Evolutionary conservation across 2,113 vertebrate species (phyloP).

Genomic region (Zosterops lateralis): DNA sequence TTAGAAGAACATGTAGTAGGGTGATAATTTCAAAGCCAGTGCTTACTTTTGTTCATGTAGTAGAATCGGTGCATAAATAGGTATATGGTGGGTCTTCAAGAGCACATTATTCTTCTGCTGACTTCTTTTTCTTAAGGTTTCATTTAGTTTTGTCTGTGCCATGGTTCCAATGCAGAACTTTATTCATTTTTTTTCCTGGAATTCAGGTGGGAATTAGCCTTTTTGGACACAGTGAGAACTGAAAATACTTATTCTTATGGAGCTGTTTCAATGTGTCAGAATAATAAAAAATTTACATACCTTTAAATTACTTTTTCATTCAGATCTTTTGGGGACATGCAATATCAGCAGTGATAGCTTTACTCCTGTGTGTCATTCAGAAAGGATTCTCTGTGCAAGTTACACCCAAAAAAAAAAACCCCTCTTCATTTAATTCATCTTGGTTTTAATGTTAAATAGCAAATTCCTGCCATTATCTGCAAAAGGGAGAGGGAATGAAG

Average conservation of each 20-base stretch:
- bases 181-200: background rate
- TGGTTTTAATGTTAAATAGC: background rate
- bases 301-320: background rate
- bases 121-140: background rate
- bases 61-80: background rate
- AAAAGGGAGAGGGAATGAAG: background rate
- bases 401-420: fast-evolving
- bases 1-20: background rate
- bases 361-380: background rate
- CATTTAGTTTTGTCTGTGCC: background rate
- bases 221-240: background rate
- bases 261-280: background rate
- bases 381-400: background rate
- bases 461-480: background rate
- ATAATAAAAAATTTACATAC: background rate
- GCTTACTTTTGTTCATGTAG: background rate
- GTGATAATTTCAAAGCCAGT: background rate
- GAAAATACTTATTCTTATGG: background rate
- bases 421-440: background rate
- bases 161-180: background rate
- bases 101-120: background rate
- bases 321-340: background rate
- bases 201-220: background rate
- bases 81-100: background rate
- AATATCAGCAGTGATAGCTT: background rate